Conservation (phyloP, 2,888 invertebrate species). For the Stenurella melanura region DNA sequence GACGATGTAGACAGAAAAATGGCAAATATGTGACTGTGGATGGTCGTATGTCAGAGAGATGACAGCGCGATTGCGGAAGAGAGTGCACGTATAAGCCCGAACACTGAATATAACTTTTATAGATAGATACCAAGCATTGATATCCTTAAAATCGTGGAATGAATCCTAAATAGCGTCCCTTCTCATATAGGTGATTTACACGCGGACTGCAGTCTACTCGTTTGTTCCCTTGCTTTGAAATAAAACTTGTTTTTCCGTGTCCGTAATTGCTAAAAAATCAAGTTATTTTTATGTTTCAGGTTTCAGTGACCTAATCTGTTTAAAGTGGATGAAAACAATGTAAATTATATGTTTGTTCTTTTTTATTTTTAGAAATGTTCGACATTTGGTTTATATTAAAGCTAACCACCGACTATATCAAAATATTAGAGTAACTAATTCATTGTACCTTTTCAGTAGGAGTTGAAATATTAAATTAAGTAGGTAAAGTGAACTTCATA, state of each 20-base stretch:
- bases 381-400: no score
- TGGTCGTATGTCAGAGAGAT: conserved; percentile 62
- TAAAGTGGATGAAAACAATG: no score
- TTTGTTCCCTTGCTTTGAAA: background rate
- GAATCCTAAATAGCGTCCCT: conserved; percentile 31
- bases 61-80: conserved; percentile 60
- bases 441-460: no score
- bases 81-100: conserved; percentile 63
- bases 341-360: no score
- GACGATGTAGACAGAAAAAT: conserved; percentile 69
- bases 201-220: background rate
- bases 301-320: no score
- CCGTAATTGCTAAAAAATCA: no score
- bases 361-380: no score
- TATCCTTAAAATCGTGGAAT: conserved; percentile 40
- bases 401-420: no score
- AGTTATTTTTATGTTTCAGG: no score
- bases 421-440: no score
- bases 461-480: no score
- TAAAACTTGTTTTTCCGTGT: background rate
- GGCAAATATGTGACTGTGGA: conserved; percentile 66
- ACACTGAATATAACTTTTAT: conserved; percentile 63
- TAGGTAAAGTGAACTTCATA: no score
- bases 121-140: conserved; percentile 61
- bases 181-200: background rate